phyloP scores from a whole-genome alignment of 2,113 vertebrate species.

The Vulpes vulpes region DNA sequence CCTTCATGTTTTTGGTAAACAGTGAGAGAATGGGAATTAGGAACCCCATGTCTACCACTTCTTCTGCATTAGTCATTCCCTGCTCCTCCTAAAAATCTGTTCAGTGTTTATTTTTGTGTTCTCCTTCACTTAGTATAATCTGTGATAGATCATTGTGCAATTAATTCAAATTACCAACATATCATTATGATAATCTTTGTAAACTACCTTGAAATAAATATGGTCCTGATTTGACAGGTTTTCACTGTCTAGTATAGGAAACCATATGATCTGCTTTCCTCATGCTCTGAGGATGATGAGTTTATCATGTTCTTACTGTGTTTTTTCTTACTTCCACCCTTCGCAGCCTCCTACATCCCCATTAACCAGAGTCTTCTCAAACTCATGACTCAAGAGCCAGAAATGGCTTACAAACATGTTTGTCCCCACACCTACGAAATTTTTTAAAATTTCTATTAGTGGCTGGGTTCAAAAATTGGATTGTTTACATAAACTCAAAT shows the following conservation, averaged over 20 bases:
- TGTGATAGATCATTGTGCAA: conserved; percentile 25
- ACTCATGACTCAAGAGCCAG: neutral
- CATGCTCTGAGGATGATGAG: neutral
- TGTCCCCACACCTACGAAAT: neutral
- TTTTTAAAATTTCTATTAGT: neutral
- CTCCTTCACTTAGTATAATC: conserved; percentile 35
- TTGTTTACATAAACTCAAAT: neutral
- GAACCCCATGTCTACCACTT: neutral
- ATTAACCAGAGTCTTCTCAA: neutral
- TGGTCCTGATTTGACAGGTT: conserved; percentile 4
- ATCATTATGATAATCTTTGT: conserved; percentile 57
- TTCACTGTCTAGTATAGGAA: neutral
- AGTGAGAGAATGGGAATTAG: neutral
- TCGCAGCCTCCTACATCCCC: too few species aligned
- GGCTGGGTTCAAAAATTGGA: neutral
- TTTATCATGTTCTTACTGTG: neutral
- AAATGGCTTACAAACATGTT: neutral
- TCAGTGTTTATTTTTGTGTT: conserved; percentile 64
- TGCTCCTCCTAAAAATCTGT: neutral
- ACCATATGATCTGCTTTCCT: neutral
- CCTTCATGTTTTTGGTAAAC: neutral
- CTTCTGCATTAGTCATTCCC: neutral
- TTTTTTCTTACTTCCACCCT: neutral
- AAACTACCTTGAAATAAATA: conserved; percentile 8
- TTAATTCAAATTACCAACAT: conserved; percentile 66